Conservation (phyloP, 2,888 invertebrate genomes). For the Sphecodes monilicornis region DNA sequence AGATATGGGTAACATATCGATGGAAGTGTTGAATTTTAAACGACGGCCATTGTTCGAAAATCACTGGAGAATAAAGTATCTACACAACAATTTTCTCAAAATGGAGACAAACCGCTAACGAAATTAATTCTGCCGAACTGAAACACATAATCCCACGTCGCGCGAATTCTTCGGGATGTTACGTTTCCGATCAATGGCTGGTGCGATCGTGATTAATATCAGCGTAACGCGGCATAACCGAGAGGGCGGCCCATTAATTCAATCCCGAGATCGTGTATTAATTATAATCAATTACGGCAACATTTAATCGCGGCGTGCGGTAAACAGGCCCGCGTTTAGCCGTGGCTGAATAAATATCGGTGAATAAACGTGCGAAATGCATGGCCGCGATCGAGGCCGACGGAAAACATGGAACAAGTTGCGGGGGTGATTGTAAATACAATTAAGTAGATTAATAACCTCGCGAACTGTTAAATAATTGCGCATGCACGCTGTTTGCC, state of each 20-base stretch:
- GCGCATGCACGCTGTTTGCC: background rate
- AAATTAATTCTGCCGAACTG: background rate
- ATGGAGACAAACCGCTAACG: background rate
- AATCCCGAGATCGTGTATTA: conserved; percentile 50
- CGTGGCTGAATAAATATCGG: conserved; percentile 38
- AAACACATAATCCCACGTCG: background rate
- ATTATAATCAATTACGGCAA: conserved; percentile 48
- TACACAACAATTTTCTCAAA: background rate
- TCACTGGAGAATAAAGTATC: background rate
- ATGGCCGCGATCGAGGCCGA: background rate
- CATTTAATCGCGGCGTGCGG: conserved; percentile 37
- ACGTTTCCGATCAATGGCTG: background rate
- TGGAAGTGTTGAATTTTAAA: too few relatives aligned
- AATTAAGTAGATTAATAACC: conserved; percentile 33
- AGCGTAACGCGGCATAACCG: conserved; percentile 10
- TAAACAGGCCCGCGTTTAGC: conserved; percentile 34
- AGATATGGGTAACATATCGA: too few relatives aligned
- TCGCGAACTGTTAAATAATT: conserved; percentile 16
- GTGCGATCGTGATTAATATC: conserved; percentile 24
- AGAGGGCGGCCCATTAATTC: conserved; percentile 35
- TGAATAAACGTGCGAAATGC: conserved; percentile 23
- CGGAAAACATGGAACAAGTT: conserved; percentile 13
- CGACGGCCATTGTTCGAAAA: too few relatives aligned
- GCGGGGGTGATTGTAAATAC: conserved; percentile 18
- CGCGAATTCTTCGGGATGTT: conserved; percentile 8